Conservation (phyloP, 92 coral and sea anemone genomes). For the Siderastrea radians region DNA sequence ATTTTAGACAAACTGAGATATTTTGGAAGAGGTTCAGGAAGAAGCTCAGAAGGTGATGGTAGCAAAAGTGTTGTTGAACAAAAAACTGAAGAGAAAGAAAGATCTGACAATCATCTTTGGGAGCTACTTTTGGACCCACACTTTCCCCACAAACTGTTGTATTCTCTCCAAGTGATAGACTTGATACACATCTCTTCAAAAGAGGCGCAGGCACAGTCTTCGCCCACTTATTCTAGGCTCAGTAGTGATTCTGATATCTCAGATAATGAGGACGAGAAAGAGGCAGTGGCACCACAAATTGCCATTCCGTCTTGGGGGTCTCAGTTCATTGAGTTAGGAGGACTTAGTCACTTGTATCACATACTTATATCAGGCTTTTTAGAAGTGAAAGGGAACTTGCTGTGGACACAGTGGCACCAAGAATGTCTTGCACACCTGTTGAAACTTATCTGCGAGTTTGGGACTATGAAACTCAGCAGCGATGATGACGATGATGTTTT, state of each 20-base stretch:
- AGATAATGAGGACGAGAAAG: slow-evolving; percentile 90
- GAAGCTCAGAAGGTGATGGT: slow-evolving; percentile 14
- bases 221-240: slow-evolving; percentile 71
- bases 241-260: slow-evolving; percentile 93
- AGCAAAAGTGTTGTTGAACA: slow-evolving; percentile 17
- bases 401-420: slow-evolving; percentile 98
- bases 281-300: slow-evolving; percentile 40
- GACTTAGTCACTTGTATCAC: slow-evolving; percentile 83
- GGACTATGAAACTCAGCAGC: slow-evolving; percentile 81
- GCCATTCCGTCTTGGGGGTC: slow-evolving; percentile 79
- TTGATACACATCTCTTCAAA: slow-evolving; percentile 79
- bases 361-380: slow-evolving; percentile 90
- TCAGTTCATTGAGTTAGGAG: slow-evolving; percentile 91
- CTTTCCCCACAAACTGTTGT: slow-evolving; percentile 91
- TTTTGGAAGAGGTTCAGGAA: slow-evolving; percentile 71
- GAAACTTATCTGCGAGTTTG: slow-evolving; percentile 94
- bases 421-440: slow-evolving; percentile 93
- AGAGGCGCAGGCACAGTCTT: slow-evolving; percentile 61
- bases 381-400: slow-evolving; percentile 69
- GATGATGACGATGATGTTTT: slow-evolving; percentile 92
- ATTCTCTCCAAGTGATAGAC: slow-evolving; percentile 93
- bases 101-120: slow-evolving; percentile 75
- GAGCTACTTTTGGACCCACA: slow-evolving; percentile 79
- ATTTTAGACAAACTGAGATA: slow-evolving; percentile 82
- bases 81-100: slow-evolving; percentile 22